Evolutionary conservation across 2,113 vertebrate genomes (phyloP).

Genomic region (Nanger granti): DNA sequence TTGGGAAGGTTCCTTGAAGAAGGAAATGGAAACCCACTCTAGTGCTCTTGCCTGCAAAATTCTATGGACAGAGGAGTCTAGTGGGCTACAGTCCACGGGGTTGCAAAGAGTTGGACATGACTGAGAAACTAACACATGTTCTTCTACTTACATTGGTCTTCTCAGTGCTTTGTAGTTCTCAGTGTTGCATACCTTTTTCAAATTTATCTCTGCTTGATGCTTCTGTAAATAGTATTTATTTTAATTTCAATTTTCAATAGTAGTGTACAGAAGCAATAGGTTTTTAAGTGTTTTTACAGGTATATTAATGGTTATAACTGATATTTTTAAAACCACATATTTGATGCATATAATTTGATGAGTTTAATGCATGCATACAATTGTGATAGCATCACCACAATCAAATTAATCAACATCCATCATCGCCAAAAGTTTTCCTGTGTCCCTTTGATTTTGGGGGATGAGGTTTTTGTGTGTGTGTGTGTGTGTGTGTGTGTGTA

Average conservation of each 20-base stretch:
- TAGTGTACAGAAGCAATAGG: background rate
- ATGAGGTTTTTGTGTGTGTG: background rate
- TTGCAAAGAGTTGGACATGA: background rate
- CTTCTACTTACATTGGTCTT: background rate
- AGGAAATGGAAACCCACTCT: background rate
- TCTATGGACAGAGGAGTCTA: background rate
- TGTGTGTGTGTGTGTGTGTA: background rate
- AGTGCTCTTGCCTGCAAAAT: background rate
- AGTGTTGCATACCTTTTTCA: background rate
- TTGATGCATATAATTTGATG: background rate
- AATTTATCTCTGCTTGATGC: background rate
- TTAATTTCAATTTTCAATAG: background rate
- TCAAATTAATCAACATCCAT: background rate
- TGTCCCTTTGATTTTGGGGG: background rate
- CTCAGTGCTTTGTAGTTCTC: background rate
- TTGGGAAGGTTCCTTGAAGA: background rate
- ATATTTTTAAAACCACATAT: background rate
- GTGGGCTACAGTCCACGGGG: accelerated
- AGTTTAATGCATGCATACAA: background rate
- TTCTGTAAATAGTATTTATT: background rate
- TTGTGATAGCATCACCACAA: background rate
- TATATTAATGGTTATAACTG: background rate
- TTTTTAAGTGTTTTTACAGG: background rate
- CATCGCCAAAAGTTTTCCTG: background rate
- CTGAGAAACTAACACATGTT: background rate